These are phyloP conservation scores for Numenius arquata DNA, from an alignment of 2,113 vertebrate genomes.

Conservation along the genomic window DNA sequence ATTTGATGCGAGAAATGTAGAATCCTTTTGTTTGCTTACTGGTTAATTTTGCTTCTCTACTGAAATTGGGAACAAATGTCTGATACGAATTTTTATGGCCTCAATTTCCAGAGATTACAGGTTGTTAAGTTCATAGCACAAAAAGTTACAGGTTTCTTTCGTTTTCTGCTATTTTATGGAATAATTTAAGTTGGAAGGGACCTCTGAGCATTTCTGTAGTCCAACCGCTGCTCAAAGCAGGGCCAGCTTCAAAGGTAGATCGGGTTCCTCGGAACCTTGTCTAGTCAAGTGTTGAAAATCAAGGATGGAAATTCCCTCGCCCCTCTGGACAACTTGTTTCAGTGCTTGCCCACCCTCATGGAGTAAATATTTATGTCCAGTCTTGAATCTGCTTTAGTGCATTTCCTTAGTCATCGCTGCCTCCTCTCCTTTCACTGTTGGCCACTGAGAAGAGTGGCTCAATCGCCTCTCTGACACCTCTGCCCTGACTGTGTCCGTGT, in stretches of 20 bases:
- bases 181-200: not conserved
- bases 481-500: not conserved
- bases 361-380: not conserved
- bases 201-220: not conserved
- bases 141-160: not conserved
- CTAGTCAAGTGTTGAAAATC: not conserved
- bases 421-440: not conserved
- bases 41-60: not conserved
- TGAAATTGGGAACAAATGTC: not conserved
- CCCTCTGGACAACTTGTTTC: not conserved
- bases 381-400: not conserved
- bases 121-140: not conserved
- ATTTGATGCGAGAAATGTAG: not conserved
- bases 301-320: not conserved
- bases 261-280: not conserved
- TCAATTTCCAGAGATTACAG: not conserved
- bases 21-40: not conserved
- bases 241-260: not conserved
- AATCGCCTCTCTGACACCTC: not conserved
- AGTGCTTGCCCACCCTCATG: not conserved
- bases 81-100: not conserved
- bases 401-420: not conserved
- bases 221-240: not conserved
- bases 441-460: not conserved
- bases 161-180: not conserved